Evolutionary conservation across 2,888 invertebrate species (phyloP).

Genomic region (Latrodectus hesperus): DNA sequence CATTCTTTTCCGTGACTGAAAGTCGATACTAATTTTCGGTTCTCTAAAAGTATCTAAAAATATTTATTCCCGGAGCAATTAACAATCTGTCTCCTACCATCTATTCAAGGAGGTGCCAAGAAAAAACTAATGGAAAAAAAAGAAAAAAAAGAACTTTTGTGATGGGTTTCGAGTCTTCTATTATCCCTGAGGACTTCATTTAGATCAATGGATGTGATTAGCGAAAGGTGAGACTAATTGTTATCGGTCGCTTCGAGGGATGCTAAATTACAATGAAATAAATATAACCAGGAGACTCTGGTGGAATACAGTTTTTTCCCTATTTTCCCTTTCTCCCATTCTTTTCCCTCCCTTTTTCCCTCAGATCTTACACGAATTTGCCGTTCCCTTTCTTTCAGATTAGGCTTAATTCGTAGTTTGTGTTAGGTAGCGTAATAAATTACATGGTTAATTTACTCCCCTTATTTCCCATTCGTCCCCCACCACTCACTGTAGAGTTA

Average conservation of each 20-base stretch:
- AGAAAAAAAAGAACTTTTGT: background rate
- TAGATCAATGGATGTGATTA: slow-evolving; percentile 49
- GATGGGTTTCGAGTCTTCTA: slow-evolving; percentile 1
- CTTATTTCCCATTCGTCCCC: slow-evolving; percentile 3
- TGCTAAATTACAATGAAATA: slow-evolving; percentile 59
- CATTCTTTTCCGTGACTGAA: background rate
- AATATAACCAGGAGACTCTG: slow-evolving; percentile 27
- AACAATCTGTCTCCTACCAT: background rate
- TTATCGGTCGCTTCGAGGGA: slow-evolving; percentile 44
- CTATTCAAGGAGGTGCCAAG: background rate
- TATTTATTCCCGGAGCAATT: background rate
- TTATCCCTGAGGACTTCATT: slow-evolving; percentile 44
- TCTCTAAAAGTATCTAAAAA: background rate
- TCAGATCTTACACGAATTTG: background rate
- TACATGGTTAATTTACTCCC: slow-evolving; percentile 41
- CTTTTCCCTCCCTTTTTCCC: background rate
- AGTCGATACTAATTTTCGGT: slow-evolving; percentile 2
- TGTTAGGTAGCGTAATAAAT: slow-evolving; percentile 40
- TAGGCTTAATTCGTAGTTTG: slow-evolving; percentile 47
- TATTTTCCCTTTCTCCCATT: background rate
- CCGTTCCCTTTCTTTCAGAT: slow-evolving; percentile 9
- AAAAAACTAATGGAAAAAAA: background rate
- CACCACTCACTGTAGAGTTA: background rate
- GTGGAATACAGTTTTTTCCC: slow-evolving; percentile 19
- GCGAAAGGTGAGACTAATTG: slow-evolving; percentile 61